These are phyloP conservation scores for Microcaecilia unicolor DNA, from an alignment of 2,797 vertebrate species.

Conservation along the genomic window DNA sequence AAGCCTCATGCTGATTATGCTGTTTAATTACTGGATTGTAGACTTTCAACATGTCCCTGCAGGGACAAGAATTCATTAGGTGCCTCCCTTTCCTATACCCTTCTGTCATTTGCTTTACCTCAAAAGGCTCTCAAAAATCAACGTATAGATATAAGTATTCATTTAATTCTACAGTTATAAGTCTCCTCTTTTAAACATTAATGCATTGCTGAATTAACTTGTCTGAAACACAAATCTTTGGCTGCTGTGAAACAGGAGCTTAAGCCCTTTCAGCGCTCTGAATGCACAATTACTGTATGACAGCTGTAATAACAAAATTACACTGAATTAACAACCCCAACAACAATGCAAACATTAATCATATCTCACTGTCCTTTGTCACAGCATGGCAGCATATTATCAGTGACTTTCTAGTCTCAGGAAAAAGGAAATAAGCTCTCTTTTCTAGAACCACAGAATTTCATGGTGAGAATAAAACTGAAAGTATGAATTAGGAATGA, in stretches of 20 bases:
- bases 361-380: not conserved
- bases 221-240: not conserved
- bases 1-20: too few species aligned
- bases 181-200: not conserved
- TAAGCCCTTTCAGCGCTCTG: not conserved
- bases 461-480: not conserved
- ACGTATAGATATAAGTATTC: not conserved
- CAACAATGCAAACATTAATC: not conserved
- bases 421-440: conserved; percentile 6
- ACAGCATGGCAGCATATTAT: not conserved
- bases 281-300: not conserved
- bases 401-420: not conserved
- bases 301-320: not conserved
- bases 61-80: not conserved
- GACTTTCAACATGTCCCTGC: too few species aligned
- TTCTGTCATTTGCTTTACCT: too few species aligned
- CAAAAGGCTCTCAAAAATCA: not conserved
- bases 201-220: not conserved
- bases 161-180: not conserved
- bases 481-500: not conserved
- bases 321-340: not conserved
- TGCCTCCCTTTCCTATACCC: accelerated
- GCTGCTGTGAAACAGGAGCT: not conserved
- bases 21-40: too few species aligned
- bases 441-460: not conserved